Conservation (phyloP, 2,888 invertebrate species). For the Oligia latruncula region DNA sequence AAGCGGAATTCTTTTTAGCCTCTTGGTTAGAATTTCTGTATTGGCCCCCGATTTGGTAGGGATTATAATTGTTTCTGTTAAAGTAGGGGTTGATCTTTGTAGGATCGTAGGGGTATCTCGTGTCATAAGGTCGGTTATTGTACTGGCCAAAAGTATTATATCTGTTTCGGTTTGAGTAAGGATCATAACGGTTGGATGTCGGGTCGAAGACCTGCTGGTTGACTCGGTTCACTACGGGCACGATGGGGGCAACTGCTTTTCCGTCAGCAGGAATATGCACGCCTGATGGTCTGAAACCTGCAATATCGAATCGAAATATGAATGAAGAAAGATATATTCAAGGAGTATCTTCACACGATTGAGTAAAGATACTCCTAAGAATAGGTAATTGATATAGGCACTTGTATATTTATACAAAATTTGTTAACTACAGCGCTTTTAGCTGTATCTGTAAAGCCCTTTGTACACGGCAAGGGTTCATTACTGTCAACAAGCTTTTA, state of each 20-base stretch:
- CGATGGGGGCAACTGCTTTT: conserved; percentile 82
- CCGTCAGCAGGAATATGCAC: conserved; percentile 91
- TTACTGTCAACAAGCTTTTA: not conserved
- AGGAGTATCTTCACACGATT: not conserved
- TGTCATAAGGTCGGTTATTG: conserved; percentile 72
- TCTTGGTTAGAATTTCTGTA: conserved; percentile 66
- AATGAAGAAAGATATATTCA: not conserved
- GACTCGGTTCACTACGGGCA: conserved; percentile 66
- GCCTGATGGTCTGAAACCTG: conserved; percentile 91
- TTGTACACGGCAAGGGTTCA: not conserved
- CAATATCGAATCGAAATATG: conserved; percentile 3
- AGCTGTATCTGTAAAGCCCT: too few species aligned
- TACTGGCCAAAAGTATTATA: conserved; percentile 71
- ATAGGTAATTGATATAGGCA: not conserved
- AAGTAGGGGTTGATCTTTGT: conserved; percentile 68
- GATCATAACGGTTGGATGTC: conserved; percentile 75
- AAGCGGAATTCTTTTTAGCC: conserved; percentile 60
- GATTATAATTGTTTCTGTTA: conserved; percentile 64
- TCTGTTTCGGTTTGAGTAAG: conserved; percentile 66
- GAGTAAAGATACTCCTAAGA: not conserved
- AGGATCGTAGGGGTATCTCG: conserved; percentile 71
- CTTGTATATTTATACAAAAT: not conserved
- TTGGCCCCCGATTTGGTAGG: conserved; percentile 55
- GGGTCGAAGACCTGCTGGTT: conserved; percentile 70
- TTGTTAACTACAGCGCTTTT: not conserved